Evolutionary conservation across 2,888 invertebrate genomes (phyloP).

Genomic region (Sicus ferrugineus): DNA sequence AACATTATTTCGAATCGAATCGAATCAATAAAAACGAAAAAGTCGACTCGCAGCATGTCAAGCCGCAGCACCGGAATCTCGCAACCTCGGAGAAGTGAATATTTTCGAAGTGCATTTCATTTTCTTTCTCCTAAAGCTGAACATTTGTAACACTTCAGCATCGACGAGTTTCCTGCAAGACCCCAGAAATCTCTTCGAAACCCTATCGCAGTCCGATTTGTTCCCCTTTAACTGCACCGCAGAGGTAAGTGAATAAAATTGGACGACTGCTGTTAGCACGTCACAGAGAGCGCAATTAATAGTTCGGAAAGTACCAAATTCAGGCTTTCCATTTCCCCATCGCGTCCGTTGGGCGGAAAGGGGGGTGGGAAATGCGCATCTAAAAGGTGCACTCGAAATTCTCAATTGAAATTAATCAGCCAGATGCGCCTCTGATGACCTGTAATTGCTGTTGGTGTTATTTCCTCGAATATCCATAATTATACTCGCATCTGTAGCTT

Average conservation of each 20-base stretch:
- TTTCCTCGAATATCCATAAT: too few species aligned
- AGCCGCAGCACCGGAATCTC: not conserved
- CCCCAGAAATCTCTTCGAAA: too few species aligned
- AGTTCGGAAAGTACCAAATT: too few species aligned
- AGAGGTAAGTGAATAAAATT: too few species aligned
- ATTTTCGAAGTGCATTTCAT: not conserved
- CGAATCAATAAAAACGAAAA: too few species aligned
- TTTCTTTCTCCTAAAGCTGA: not conserved
- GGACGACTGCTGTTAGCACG: too few species aligned
- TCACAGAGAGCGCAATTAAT: not conserved
- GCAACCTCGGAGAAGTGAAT: not conserved
- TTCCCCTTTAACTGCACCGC: too few species aligned
- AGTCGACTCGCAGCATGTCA: not conserved
- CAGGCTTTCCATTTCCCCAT: not conserved
- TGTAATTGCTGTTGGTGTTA: not conserved
- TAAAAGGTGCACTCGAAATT: not conserved
- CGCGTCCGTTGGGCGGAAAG: not conserved
- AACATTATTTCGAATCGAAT: too few species aligned
- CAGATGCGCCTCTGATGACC: too few species aligned
- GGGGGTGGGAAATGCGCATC: not conserved
- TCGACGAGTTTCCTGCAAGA: not conserved
- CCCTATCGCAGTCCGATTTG: too few species aligned
- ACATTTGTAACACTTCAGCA: not conserved
- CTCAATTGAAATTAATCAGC: conserved; percentile 15
- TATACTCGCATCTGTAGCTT: too few species aligned